A percentile compares a stretch with the other conserved stretches of the same genome.
Evolutionary conservation across 2,797 vertebrate genomes (phyloP).

Genomic region (Muscicapa comitata): DNA sequence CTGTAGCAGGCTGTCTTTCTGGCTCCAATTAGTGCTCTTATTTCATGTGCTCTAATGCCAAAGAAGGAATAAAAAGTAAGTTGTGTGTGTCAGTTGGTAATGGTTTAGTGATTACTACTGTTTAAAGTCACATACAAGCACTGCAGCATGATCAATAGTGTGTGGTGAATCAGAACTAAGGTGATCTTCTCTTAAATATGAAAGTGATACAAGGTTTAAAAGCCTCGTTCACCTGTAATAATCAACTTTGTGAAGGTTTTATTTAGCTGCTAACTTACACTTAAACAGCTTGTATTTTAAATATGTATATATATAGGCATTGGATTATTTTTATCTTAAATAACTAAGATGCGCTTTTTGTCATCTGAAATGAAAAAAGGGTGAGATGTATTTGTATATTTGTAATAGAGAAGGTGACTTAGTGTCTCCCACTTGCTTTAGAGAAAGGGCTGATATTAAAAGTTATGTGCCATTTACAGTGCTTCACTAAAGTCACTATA

Average conservation of each 20-base stretch:
- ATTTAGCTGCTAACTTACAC: background rate
- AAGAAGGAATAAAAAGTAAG: background rate
- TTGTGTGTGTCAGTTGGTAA: background rate
- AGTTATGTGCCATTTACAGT: background rate
- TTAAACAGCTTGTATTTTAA: background rate
- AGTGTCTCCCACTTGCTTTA: background rate
- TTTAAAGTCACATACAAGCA: background rate
- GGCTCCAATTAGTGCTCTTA: background rate
- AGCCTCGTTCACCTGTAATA: background rate
- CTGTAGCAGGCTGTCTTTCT: background rate
- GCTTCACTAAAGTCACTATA: background rate
- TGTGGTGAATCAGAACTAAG: background rate
- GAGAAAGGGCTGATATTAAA: background rate
- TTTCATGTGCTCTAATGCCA: background rate
- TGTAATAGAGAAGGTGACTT: background rate
- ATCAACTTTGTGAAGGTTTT: background rate
- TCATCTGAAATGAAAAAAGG: background rate
- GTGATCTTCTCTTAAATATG: background rate
- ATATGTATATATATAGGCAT: background rate
- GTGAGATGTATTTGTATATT: background rate
- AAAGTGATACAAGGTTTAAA: background rate
- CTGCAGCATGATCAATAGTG: background rate
- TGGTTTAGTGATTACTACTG: background rate
- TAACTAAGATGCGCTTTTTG: background rate
- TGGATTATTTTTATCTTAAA: background rate